Evolutionary conservation across 1,140 invertebrate genomes (phyloP), one percentile per base, ranked within the genome.

Genomic region (Homarus americanus): DNA sequence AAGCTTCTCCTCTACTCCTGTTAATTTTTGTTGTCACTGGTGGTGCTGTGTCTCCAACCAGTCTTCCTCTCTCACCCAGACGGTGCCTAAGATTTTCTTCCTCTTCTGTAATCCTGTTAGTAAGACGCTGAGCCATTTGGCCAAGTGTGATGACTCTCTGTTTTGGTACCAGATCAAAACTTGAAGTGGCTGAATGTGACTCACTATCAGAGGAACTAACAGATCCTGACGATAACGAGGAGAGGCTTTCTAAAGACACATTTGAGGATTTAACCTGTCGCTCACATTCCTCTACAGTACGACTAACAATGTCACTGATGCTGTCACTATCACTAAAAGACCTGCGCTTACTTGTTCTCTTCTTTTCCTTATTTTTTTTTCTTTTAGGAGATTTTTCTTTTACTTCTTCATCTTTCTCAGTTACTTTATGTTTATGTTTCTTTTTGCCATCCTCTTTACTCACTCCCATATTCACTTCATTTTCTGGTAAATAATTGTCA

Each of bases 201-300:
- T 83, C 80, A 79, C 24, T 44, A 72, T 69, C 75, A 4, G 86
- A 78, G 0, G 86, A 88, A 32, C 53, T 80, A 15, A 63, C 28
- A 10, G 85, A 87, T 28, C 36, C 40, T 32, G 78, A 89, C 0
- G 86, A 80, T 36, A 79, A 36, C 2, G 87, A 82, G 9, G 80
- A 83, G 24, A 83, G 66, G 20, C 88, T 83, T 28, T 83, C 82
- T 34, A 90, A 12, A 15, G 88, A 90, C 63, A 90, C 44, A 78
- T 49, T 84, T 24, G 88, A 90, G 38, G 88, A 83, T 76, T 44
- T 90, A 28, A 90, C 72, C 32, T 78, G 80, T 44, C 36, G 58
- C 44, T 90, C 88, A 90, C 88, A 90, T 34, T 90, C 88, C 44
- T 90, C 88, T 34, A 90, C 66, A 20, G 88, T 90, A 32, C 88